phyloP scores from a whole-genome alignment of 2,888 invertebrate species.

The Aphodius sticticus region DNA sequence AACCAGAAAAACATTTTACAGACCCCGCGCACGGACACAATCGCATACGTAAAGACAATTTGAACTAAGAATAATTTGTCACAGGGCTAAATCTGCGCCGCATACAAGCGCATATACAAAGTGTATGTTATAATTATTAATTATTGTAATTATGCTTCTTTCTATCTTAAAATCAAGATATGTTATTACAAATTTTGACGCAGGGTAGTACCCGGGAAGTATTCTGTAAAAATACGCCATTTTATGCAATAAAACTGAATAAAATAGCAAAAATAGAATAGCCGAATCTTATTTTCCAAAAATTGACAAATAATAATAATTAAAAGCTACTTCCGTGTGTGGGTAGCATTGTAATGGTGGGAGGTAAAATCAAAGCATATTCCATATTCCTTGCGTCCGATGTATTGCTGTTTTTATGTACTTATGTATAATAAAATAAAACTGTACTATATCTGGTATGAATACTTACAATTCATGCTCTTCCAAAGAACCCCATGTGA shows the following conservation, averaged over 20 bases:
- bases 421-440: slow-evolving; percentile 4
- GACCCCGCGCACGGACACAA: background rate
- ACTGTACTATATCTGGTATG: background rate
- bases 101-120: background rate
- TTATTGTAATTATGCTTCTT: slow-evolving; percentile 4
- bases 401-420: background rate
- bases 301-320: background rate
- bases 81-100: background rate
- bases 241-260: background rate
- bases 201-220: slow-evolving; percentile 4
- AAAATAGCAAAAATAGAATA: background rate
- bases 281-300: background rate
- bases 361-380: too few relatives aligned
- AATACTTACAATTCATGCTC: slow-evolving; percentile 5
- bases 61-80: slow-evolving; percentile 4
- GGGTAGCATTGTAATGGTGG: too few relatives aligned
- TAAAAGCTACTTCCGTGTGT: too few relatives aligned
- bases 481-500: slow-evolving; percentile 9
- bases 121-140: background rate
- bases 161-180: background rate
- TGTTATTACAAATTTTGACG: background rate
- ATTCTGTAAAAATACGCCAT: background rate
- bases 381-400: too few relatives aligned
- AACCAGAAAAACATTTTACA: background rate
- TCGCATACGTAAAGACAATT: background rate